Percentiles rank a stretch among this genome's conserved stretches.
These are phyloP conservation scores for Seira sanloemensis DNA, from an alignment of 2,888 invertebrate species.

Conservation along the genomic window DNA sequence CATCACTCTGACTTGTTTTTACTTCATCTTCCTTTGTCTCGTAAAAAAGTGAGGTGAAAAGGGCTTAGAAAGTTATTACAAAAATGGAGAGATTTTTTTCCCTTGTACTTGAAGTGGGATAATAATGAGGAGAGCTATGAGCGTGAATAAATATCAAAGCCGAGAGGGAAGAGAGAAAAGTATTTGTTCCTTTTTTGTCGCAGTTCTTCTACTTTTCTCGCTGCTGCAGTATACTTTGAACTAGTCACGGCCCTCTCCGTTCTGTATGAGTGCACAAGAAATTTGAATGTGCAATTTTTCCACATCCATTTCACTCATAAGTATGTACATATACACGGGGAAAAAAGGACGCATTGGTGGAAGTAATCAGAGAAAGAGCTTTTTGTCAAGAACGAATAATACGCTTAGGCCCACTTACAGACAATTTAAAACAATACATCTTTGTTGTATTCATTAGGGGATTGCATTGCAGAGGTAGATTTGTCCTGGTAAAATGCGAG, in stretches of 20 bases:
- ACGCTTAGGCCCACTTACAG: not conserved
- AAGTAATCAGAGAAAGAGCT: conserved; percentile 7
- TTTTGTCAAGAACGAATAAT: not conserved
- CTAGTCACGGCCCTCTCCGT: too few species aligned
- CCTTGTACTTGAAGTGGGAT: not conserved
- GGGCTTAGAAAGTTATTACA: not conserved
- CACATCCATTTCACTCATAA: not conserved
- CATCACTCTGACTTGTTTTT: not conserved
- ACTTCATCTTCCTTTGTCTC: conserved; percentile 1
- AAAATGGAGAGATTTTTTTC: conserved; percentile 11
- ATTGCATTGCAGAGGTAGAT: not conserved
- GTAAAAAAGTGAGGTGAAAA: not conserved
- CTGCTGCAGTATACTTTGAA: not conserved
- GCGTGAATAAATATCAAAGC: conserved; percentile 16
- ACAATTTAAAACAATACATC: not conserved
- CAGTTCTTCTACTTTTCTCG: not conserved
- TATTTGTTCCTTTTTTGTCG: too few species aligned
- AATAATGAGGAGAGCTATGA: not conserved
- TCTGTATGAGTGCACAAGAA: too few species aligned
- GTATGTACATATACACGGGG: too few species aligned
- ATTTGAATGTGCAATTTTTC: not conserved
- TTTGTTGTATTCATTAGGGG: not conserved
- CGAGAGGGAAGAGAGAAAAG: too few species aligned
- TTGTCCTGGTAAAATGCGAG: too few species aligned
- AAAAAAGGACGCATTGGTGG: not conserved